phyloP scores from a whole-genome alignment of 2,888 invertebrate genomes.

The Dynastes maya region DNA sequence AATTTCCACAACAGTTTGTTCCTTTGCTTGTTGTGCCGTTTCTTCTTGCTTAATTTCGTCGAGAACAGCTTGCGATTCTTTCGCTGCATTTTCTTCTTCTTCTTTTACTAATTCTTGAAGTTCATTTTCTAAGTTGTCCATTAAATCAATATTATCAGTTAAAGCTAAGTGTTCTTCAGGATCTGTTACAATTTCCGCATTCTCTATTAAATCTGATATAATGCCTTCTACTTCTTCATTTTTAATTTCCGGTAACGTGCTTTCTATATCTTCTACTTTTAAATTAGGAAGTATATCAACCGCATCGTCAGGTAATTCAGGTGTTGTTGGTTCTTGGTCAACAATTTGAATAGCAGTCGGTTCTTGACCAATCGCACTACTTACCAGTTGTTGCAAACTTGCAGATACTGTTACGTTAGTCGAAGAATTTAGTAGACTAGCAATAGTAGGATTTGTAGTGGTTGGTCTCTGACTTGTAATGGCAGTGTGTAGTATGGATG shows the following conservation, averaged over 20 bases:
- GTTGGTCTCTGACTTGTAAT: conserved; percentile 68
- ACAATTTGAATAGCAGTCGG: conserved; percentile 57
- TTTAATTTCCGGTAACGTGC: conserved; percentile 71
- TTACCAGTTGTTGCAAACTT: conserved; percentile 72
- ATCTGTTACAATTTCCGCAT: conserved; percentile 69
- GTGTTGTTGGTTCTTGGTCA: conserved; percentile 50
- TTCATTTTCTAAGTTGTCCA: conserved; percentile 66
- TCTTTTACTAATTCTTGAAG: conserved; percentile 66
- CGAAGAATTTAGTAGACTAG: conserved; percentile 71
- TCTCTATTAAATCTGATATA: conserved; percentile 73
- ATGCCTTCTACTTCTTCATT: conserved; percentile 74
- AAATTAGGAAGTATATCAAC: conserved; percentile 63
- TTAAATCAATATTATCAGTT: conserved; percentile 68
- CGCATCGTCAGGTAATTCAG: conserved; percentile 63
- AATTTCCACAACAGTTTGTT: conserved; percentile 54
- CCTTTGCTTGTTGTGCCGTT: conserved; percentile 45
- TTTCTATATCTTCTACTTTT: conserved; percentile 70
- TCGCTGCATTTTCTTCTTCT: conserved; percentile 61
- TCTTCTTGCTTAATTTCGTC: conserved; percentile 43
- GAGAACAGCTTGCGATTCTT: conserved; percentile 55
- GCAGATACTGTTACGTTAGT: conserved; percentile 66
- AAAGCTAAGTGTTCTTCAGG: conserved; percentile 68
- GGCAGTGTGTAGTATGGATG: conserved; percentile 68
- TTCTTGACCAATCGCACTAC: conserved; percentile 69
- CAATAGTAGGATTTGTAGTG: conserved; percentile 71